phyloP scores from a whole-genome alignment of 2,888 invertebrate genomes.

The Cephus nigrinus region DNA sequence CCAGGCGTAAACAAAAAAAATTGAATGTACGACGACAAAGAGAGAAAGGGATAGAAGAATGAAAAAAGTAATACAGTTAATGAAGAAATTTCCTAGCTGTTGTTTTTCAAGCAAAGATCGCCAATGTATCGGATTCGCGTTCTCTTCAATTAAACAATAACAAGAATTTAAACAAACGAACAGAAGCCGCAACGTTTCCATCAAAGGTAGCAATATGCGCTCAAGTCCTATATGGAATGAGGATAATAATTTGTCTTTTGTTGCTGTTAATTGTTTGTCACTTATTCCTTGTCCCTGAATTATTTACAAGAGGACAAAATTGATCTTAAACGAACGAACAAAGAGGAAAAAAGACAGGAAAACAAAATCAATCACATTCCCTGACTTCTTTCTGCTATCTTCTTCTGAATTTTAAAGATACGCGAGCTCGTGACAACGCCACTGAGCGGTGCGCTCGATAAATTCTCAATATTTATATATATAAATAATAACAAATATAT shows the following conservation, averaged over 20 bases:
- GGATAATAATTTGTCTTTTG: neutral
- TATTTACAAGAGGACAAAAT: neutral
- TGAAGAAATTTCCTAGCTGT: neutral
- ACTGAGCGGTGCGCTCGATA: neutral
- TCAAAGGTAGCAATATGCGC: neutral
- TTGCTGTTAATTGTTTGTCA: neutral
- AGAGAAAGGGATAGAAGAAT: neutral
- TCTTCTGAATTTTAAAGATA: neutral
- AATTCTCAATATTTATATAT: slow-evolving; percentile 9
- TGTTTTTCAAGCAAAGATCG: neutral
- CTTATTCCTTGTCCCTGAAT: neutral
- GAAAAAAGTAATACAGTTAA: neutral
- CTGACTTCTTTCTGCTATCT: neutral
- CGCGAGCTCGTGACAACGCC: neutral
- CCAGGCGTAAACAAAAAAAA: neutral
- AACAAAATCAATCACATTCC: neutral
- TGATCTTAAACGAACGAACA: neutral
- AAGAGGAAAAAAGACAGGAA: neutral
- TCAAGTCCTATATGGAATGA: neutral
- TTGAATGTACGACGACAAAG: neutral
- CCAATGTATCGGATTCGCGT: neutral
- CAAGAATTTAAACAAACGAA: neutral
- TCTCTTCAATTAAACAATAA: neutral
- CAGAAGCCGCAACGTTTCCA: neutral
- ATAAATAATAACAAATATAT: slow-evolving; percentile 30